These are phyloP conservation scores for Dreissena polymorpha DNA, from an alignment of 1,140 invertebrate genomes.

Conservation along the genomic window DNA sequence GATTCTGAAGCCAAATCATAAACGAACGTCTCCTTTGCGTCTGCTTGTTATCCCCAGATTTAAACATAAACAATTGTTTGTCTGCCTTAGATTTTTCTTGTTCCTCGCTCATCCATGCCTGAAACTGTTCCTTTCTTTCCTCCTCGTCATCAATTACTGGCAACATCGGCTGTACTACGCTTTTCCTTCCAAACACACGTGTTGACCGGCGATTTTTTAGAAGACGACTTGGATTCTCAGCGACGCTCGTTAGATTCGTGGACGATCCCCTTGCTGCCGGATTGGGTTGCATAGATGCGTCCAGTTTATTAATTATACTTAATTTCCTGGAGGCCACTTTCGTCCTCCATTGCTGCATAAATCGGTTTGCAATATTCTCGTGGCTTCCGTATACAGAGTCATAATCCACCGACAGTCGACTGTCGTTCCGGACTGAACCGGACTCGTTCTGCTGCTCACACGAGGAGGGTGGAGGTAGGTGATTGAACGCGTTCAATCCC, in stretches of 20 bases:
- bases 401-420: conserved; percentile 21
- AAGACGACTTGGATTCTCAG: background rate
- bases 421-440: conserved; percentile 14
- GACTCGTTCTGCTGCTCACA: background rate
- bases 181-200: conserved; percentile 19
- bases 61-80: background rate
- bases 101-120: conserved; percentile 33
- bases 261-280: background rate
- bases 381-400: conserved; percentile 39
- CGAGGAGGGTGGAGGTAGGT: background rate
- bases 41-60: conserved; percentile 4
- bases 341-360: conserved; percentile 51
- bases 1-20: conserved; percentile 29
- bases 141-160: conserved; percentile 47
- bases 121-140: conserved; percentile 37
- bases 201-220: conserved; percentile 14
- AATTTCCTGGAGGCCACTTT: conserved; percentile 42
- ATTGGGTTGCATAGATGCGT: background rate
- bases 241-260: conserved; percentile 21
- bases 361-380: conserved; percentile 35
- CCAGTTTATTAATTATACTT: conserved; percentile 41
- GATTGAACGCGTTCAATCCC: conserved; percentile 42
- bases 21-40: conserved; percentile 36
- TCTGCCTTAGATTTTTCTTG: conserved; percentile 10
- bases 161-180: conserved; percentile 23